Evolutionary conservation across 2,888 invertebrate genomes (phyloP), one percentile per base, ranked within the genome.

Genomic region (Epinotia brunnichana): DNA sequence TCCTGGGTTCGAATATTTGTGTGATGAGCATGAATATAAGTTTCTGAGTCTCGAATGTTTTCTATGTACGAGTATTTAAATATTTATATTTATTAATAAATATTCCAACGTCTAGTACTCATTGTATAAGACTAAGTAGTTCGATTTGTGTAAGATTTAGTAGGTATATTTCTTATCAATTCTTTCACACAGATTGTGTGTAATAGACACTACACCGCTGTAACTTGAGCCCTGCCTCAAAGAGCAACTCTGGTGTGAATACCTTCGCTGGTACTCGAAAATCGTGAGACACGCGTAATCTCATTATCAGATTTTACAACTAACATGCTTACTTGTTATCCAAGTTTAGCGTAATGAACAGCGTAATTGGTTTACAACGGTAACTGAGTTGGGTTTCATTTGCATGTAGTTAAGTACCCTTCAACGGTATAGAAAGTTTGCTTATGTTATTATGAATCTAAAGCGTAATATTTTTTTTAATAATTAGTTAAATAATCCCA

Each of bases 301-400:
- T 29, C 24, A 54, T 69, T 61, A 69, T 17, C 13, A 54, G 61
- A 69, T 69, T 69, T 61, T 54, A 57, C 57, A 61, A 69, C 61
- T 69, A 59, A 68, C 69, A 69, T 61, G 61, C 39, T 69, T 60
- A 60, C 19, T 53, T 69, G 54, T 39, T 66, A 56, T 66, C 54
- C 17, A 69, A 53, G 69, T 69, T 61, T 17, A 61, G 41, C 7
- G 19, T 69, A 69, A 69, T 54, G 69, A 69, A 69, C 61, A 41
- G 11, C 53, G 15, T 69, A 69, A 69, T 69, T 61, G 69, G 69
- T 53, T 69, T 61, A 41, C n/a, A 57, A n/a, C 51, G n/a, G n/a
- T 69, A 69, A 69, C 69, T 9, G 24, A 61, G 54, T 69, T 61
- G 53, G 7, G 21, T 66, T 54, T 41, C 9, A 66, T 66, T 66